Percentiles rank a stretch among this genome's conserved stretches.
Evolutionary conservation across 1,140 invertebrate species (phyloP).

Genomic region (Frieseomelitta varia): DNA sequence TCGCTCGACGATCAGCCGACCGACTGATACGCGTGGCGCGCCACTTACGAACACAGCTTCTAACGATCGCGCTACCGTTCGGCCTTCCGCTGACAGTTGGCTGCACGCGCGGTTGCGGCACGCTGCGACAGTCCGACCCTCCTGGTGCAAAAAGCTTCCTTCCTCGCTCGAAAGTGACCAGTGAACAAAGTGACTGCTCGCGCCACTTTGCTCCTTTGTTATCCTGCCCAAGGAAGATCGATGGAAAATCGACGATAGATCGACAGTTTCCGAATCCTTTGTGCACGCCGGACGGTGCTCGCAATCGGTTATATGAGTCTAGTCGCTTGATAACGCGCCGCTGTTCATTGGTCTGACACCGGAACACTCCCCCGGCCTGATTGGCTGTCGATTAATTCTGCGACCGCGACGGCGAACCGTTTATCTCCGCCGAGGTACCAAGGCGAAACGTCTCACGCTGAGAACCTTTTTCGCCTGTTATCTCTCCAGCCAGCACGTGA

Average conservation of each 20-base stretch:
- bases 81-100: conserved; percentile 43
- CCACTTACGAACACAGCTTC: conserved; percentile 15
- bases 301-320: conserved; percentile 37
- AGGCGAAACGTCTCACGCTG: conserved; percentile 14
- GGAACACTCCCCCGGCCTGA: conserved; percentile 30
- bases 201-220: no score
- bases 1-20: conserved; percentile 39
- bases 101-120: background rate
- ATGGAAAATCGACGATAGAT: no score
- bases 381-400: conserved; percentile 40
- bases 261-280: conserved; percentile 12
- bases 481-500: background rate
- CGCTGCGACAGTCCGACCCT: background rate
- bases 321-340: conserved; percentile 20
- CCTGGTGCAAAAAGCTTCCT: background rate
- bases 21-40: conserved; percentile 43
- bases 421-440: background rate
- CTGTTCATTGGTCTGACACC: conserved; percentile 23
- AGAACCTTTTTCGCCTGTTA: background rate
- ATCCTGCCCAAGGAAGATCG: no score
- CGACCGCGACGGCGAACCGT: background rate
- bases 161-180: background rate
- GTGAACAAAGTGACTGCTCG: no score
- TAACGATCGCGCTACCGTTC: conserved; percentile 14
- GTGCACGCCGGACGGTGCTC: background rate